Evolutionary conservation across 2,113 vertebrate species (phyloP).

Genomic region (Emydocephalus ijimae): DNA sequence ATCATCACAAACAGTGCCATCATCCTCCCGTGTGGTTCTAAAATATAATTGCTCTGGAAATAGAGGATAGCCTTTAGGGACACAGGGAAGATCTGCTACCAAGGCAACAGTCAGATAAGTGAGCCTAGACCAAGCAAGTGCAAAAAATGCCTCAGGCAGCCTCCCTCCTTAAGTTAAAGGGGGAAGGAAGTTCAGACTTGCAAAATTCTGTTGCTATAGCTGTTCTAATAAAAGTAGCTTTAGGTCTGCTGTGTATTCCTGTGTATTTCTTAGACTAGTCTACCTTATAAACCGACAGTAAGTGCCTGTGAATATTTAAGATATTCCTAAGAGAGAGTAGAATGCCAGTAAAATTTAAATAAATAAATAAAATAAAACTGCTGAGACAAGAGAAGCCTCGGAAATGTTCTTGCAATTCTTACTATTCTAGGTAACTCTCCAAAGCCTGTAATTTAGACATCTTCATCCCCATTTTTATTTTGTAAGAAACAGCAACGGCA

Average conservation of each 20-base stretch:
- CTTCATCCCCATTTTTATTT: background rate
- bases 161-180: background rate
- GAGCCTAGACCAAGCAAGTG: background rate
- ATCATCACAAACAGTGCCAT: background rate
- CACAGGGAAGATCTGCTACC: background rate
- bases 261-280: background rate
- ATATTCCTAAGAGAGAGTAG: background rate
- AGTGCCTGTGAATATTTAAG: background rate
- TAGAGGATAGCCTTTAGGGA: background rate
- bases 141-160: background rate
- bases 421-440: background rate
- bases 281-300: background rate
- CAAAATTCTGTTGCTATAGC: background rate
- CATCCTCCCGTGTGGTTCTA: background rate
- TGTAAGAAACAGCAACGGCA: background rate
- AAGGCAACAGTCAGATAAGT: background rate
- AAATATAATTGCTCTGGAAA: background rate
- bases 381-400: background rate
- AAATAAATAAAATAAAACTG: background rate
- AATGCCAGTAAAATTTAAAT: background rate
- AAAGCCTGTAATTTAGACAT: background rate
- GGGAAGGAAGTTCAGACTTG: background rate
- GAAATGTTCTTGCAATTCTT: background rate
- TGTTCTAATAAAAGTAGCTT: background rate
- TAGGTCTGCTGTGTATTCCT: background rate